Evolutionary conservation across 2,888 invertebrate genomes (phyloP).

Genomic region (Dynastes hyllus): DNA sequence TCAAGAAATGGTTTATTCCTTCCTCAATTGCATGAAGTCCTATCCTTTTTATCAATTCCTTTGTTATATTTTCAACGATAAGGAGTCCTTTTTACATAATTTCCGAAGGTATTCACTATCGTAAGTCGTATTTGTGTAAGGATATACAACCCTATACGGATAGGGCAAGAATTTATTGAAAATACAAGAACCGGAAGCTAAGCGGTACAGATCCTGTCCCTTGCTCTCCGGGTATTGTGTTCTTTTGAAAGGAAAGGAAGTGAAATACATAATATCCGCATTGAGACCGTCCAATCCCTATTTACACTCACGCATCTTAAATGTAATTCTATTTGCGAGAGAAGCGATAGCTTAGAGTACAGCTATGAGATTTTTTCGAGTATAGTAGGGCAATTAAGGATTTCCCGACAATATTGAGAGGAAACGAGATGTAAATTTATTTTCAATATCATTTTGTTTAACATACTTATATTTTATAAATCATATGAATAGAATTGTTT

Average conservation of each 20-base stretch:
- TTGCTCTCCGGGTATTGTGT: constrained; percentile 58
- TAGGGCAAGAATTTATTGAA: constrained; percentile 50
- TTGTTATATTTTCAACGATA: constrained; percentile 6
- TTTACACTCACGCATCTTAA: constrained; percentile 17
- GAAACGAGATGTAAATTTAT: constrained; percentile 33
- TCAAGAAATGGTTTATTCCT: neutral
- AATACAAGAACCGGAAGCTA: constrained; percentile 61
- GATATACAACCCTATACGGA: neutral
- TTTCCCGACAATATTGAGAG: constrained; percentile 43
- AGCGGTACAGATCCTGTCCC: constrained; percentile 57
- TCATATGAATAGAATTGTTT: neutral
- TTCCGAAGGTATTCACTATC: neutral
- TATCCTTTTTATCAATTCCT: neutral
- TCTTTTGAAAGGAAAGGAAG: constrained; percentile 63
- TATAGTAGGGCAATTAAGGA: constrained; percentile 30
- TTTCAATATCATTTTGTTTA: constrained; percentile 27
- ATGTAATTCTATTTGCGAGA: constrained; percentile 7
- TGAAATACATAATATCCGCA: constrained; percentile 57
- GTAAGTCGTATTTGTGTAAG: neutral
- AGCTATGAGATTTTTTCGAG: constrained; percentile 26
- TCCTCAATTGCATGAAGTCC: neutral
- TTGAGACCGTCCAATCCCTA: constrained; percentile 47
- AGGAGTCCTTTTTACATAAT: constrained; percentile 7
- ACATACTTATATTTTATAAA: constrained; percentile 22
- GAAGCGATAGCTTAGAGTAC: neutral